Base-by-base conservation (phyloP, 1,140 invertebrate species). In the Megalonaias nervosa region DNA sequence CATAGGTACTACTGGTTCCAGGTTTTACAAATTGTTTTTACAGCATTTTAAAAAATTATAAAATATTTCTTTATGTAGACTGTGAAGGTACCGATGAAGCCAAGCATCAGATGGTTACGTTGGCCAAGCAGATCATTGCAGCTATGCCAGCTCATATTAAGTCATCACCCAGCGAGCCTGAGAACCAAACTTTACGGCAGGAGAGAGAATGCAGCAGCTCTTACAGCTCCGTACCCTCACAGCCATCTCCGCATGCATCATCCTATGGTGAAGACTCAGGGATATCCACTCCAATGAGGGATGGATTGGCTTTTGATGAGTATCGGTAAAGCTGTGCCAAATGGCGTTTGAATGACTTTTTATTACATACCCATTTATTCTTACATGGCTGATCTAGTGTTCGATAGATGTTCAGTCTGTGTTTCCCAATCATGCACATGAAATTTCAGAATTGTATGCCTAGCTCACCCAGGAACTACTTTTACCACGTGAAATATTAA, bases 51-150 rank as follows among this genome's bases (percentile, higher is more conserved):
- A 17, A 66, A 26, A 66, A 66, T 6, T 58, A 12, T 21, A 6
- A 38, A 21, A 61, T 64, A 68, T 68, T 68, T 58, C 19, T 76
- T 21, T 70, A 26, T 55, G 6, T 16, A 31, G 55, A 60, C 48
- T 60, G 74, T 66, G 71, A 85, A 84, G 80, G 81, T 81, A 61
- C 21, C 81, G 80, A 75, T 73, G 88, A 84, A 79, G 96, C 97
- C 94, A 87, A 94, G 95, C 88, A 97, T 38, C 89, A 90, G 77
- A 91, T 99, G 84, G 93, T 98, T 82, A 98, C 96, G 71, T 92
- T 99, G 86, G 98, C 98, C 67, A 97, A 98, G 90, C 97, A 99
- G 92, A 99, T 99, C 85, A 99, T 99, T 87, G 97, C 97, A 59
- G 97, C 97, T 14, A 97, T 99, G 93, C 97, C 98, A 72, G 97